Percentiles rank a stretch among this genome's conserved stretches.
Evolutionary conservation across 2,113 vertebrate species (phyloP).

Genomic region (Crotalus viridis): DNA sequence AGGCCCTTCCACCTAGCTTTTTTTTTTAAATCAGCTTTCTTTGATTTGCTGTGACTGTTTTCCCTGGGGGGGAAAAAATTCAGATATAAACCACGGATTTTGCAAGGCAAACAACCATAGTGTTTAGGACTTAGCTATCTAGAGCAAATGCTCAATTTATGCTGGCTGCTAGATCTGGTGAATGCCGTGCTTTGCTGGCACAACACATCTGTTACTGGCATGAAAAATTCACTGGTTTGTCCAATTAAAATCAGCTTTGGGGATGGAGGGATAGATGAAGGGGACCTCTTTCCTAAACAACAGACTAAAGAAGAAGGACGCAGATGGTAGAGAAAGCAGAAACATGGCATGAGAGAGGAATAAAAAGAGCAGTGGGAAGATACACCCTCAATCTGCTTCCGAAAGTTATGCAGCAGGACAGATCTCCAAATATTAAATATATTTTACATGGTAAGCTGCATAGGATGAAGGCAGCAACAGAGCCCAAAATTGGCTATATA

Average conservation of each 20-base stretch:
- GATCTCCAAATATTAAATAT: not conserved
- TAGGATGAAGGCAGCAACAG: not conserved
- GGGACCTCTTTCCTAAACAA: not conserved
- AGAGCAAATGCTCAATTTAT: not conserved
- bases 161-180: not conserved
- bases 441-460: not conserved
- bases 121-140: not conserved
- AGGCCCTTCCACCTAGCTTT: not conserved
- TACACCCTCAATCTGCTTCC: not conserved
- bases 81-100: rapidly evolving
- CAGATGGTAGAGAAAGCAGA: not conserved
- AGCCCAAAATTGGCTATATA: not conserved
- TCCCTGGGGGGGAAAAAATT: not conserved
- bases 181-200: not conserved
- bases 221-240: not conserved
- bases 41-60: rapidly evolving
- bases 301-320: not conserved
- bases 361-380: not conserved
- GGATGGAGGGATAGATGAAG: not conserved
- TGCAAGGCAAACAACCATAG: not conserved
- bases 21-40: rapidly evolving
- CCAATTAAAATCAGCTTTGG: not conserved
- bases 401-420: not conserved
- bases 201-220: not conserved
- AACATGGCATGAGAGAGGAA: not conserved